Base-by-base conservation (phyloP, 2,113 vertebrate genomes). In the Rutilus rutilus region DNA sequence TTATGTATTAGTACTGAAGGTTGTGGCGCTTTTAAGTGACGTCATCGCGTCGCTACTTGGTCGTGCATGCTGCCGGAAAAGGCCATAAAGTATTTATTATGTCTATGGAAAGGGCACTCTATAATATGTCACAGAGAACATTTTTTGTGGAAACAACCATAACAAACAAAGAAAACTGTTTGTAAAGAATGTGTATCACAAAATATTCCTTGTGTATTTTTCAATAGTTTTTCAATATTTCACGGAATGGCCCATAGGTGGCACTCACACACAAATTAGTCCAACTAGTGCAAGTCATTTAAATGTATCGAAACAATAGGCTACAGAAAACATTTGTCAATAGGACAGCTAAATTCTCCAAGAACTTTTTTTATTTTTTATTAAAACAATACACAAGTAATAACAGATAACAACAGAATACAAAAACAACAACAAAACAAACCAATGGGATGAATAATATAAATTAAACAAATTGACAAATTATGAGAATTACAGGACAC, bases 11-110 rank as follows among this genome's bases (percentile, higher is more conserved):
- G 11, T 52, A 30, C 42, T 36, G 14, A 79, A 86, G 80, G 80
- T 79, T 83, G 75, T 45, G 84, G 30, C 87, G 87, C 87, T 25
- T 60, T 9, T 6, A 25, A 7, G 78, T 88, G 87, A 88, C 87
- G 84, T 54, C 36, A 83, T 45, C 57, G 36, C 7, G 54, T 45
- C 39, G 27, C 73, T 42, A 27, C 21, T n/a, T 25, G 45, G 21
- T 33, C 10, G 77, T 17, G 36, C 42, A 73, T n/a, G 19, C 39
- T 11, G 19, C 19, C n/a, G 69, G 36, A 50, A 5, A 50, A 4
- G 42, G 42, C 8, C 33, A 33, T 33, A 4, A 33, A 4, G 33
- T 33, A 33, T 33, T 33, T 33, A 33, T 33, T 33, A 4, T 33
- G 33, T 33, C 3, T 33, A 4, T 33, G 71, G 39, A 52, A 17